Evolutionary conservation across 2,888 invertebrate species (phyloP).

Genomic region (Frankliniella fusca): DNA sequence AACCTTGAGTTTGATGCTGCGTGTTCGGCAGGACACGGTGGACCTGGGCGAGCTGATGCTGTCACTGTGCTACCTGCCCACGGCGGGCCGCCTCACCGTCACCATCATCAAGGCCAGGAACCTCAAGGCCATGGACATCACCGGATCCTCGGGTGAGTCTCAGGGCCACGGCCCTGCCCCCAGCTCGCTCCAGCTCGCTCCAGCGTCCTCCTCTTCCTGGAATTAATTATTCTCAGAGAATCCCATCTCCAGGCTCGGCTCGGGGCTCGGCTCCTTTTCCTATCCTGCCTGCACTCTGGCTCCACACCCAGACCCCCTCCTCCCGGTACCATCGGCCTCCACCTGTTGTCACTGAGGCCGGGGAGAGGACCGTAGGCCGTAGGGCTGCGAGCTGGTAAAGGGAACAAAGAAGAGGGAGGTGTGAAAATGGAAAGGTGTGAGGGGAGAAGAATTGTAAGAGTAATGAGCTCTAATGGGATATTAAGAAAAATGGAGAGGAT

Average conservation of each 20-base stretch:
- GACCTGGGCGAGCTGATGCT: slow-evolving; percentile 89
- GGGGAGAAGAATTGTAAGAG: no score
- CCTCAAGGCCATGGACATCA: slow-evolving; percentile 89
- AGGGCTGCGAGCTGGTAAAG: no score
- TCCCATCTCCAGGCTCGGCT: no score
- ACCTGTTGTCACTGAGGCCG: no score
- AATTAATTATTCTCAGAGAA: background rate
- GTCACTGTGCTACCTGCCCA: slow-evolving; percentile 84
- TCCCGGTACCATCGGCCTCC: background rate
- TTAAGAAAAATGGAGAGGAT: no score
- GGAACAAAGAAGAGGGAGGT: no score
- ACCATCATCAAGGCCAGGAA: slow-evolving; percentile 89
- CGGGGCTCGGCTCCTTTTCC: background rate
- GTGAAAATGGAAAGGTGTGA: no score
- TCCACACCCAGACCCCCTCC: background rate
- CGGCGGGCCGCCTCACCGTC: slow-evolving; percentile 83
- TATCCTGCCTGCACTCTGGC: background rate
- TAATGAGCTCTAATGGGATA: no score
- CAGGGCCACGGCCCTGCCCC: background rate
- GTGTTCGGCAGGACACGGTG: slow-evolving; percentile 65
- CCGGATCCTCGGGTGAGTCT: slow-evolving; percentile 77
- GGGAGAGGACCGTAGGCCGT: no score
- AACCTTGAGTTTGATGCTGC: background rate
- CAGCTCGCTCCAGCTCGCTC: background rate
- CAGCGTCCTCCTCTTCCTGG: background rate